phyloP scores from a whole-genome alignment of 2,888 invertebrate species.

The Eurois occulta region DNA sequence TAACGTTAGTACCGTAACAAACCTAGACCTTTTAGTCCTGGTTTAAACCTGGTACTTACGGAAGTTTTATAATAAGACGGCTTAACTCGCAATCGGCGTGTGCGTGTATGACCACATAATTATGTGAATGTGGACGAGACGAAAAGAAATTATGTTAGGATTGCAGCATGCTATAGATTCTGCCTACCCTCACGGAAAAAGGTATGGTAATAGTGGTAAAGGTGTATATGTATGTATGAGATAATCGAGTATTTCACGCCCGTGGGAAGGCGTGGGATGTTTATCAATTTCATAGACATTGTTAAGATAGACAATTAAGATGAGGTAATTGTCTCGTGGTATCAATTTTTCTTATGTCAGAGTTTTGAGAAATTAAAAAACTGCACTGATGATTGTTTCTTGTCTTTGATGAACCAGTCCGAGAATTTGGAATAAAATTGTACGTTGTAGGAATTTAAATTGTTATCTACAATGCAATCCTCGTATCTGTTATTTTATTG shows the following conservation, averaged over 20 bases:
- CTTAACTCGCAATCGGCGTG: too few species aligned
- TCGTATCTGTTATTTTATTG: too few species aligned
- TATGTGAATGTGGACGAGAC: background rate
- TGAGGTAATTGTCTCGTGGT: constrained; percentile 53
- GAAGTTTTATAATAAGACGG: too few species aligned
- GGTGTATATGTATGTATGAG: background rate
- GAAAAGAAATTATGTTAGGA: background rate
- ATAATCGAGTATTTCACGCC: constrained; percentile 71
- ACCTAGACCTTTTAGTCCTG: too few species aligned
- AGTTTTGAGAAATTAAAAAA: constrained; percentile 13
- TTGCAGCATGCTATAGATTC: background rate
- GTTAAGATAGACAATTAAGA: constrained; percentile 62
- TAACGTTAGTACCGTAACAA: too few species aligned
- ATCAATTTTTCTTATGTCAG: constrained; percentile 29
- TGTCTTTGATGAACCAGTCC: background rate
- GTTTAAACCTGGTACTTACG: too few species aligned
- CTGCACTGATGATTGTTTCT: background rate
- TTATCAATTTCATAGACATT: constrained; percentile 66
- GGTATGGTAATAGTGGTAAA: too few species aligned
- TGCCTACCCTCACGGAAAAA: background rate
- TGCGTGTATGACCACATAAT: too few species aligned
- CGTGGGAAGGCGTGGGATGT: constrained; percentile 71
- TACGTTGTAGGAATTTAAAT: background rate
- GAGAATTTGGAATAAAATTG: background rate
- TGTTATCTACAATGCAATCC: too few species aligned